Percentiles rank a stretch among this genome's conserved stretches.
phyloP scores from a whole-genome alignment of 2,888 invertebrate species.

The Dichetophora obliterata region DNA sequence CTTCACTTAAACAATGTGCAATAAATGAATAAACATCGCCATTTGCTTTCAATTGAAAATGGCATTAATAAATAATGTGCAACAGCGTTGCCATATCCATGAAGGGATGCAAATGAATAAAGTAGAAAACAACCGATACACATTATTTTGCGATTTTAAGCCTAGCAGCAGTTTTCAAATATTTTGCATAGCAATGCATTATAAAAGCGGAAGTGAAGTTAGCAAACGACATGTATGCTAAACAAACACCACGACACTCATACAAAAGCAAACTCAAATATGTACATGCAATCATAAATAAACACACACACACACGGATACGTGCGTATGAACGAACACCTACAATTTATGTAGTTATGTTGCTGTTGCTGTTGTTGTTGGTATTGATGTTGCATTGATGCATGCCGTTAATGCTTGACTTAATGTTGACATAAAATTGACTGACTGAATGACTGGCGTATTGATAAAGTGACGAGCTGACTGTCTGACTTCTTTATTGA shows the following conservation, averaged over 20 bases:
- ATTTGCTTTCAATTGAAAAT: too few species aligned
- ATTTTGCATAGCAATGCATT: not conserved
- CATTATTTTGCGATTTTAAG: too few species aligned
- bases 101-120: too few species aligned
- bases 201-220: not conserved
- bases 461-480: not conserved
- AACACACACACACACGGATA: not conserved
- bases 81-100: too few species aligned
- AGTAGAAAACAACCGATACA: too few species aligned
- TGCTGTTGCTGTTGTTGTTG: not conserved
- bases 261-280: not conserved
- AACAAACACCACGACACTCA: not conserved
- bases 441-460: not conserved
- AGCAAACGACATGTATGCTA: not conserved
- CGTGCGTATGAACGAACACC: not conserved
- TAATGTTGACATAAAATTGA: slow-evolving; percentile 5
- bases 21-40: too few species aligned
- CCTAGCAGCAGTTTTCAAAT: not conserved
- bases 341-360: not conserved
- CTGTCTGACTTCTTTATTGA: not conserved
- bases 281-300: not conserved
- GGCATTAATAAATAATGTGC: too few species aligned
- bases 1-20: too few species aligned
- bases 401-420: not conserved
- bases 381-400: not conserved